These are phyloP conservation scores for Neogale vison DNA, from an alignment of 2,113 vertebrate species.

Conservation along the genomic window DNA sequence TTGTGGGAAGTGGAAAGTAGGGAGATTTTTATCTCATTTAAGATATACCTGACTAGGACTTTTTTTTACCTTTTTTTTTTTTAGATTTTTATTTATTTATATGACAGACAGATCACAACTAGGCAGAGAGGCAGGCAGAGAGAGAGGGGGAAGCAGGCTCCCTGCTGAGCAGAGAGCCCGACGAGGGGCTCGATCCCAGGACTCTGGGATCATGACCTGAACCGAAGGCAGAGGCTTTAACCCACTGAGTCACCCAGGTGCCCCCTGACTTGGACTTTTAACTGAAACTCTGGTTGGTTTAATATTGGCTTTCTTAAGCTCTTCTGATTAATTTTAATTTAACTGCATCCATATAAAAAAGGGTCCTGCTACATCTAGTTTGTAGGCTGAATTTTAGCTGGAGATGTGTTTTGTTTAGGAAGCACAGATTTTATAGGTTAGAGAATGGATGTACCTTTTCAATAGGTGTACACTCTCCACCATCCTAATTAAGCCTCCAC, in stretches of 20 bases:
- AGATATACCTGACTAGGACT: not conserved
- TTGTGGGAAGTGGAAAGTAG: not conserved
- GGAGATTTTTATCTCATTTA: not conserved
- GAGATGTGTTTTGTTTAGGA: not conserved
- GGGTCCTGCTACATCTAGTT: not conserved
- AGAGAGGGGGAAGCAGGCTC: too few relatives aligned
- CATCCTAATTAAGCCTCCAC: not conserved
- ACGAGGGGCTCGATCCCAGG: too few relatives aligned
- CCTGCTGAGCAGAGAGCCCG: too few relatives aligned
- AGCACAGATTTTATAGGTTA: not conserved
- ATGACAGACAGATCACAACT: too few relatives aligned
- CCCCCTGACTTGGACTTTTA: not conserved
- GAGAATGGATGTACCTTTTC: not conserved
- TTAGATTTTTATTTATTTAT: too few relatives aligned
- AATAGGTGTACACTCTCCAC: not conserved
- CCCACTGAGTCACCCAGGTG: too few relatives aligned
- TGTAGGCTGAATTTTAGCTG: not conserved
- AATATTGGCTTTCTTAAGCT: not conserved
- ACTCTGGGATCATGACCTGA: too few relatives aligned
- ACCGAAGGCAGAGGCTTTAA: too few relatives aligned
- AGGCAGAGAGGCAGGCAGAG: too few relatives aligned
- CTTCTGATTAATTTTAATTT: slow-evolving; percentile 24
- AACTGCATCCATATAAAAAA: not conserved
- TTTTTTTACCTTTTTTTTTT: too few relatives aligned
- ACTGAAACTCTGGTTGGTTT: not conserved